Conservation (phyloP, 2,797 vertebrate genomes). For the Alosa sapidissima region DNA sequence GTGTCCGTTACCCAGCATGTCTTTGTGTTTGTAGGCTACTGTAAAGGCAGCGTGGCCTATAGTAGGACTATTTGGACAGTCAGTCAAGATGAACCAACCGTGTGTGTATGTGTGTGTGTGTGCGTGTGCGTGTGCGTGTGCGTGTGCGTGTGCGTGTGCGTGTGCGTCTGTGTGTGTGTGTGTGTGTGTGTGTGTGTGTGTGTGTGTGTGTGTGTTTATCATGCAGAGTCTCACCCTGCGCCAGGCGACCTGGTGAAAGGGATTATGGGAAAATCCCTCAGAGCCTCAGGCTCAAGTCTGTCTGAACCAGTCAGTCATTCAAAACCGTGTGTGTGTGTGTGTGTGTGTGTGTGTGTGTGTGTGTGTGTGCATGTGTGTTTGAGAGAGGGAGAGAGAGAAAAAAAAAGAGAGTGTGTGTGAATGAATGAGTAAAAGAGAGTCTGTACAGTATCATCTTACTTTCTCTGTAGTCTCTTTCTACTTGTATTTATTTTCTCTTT, state of each 20-base stretch:
- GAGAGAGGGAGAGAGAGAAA: not conserved
- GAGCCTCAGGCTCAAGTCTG: not conserved
- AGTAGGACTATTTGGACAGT: not conserved
- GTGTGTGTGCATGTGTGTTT: not conserved
- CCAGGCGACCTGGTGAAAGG: not conserved
- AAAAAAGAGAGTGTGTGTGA: not conserved
- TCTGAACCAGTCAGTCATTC: not conserved
- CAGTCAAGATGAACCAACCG: not conserved
- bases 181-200: not conserved
- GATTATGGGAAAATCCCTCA: not conserved
- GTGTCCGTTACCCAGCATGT: not conserved
- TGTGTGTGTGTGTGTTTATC: not conserved
- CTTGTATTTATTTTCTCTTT: not conserved
- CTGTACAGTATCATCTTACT: not conserved
- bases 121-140: not conserved
- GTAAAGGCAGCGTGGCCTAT: not conserved
- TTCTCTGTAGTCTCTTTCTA: not conserved
- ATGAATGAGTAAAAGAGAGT: not conserved
- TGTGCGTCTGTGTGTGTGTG: not conserved
- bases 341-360: slow-evolving; percentile 5
- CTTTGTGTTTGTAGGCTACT: not conserved
- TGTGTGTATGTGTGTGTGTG: not conserved
- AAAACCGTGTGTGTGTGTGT: not conserved
- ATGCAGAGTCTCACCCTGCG: not conserved
- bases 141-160: not conserved